phyloP scores from a whole-genome alignment of 53 echinoderm and acorn worm genomes.

The Astropecten irregularis region DNA sequence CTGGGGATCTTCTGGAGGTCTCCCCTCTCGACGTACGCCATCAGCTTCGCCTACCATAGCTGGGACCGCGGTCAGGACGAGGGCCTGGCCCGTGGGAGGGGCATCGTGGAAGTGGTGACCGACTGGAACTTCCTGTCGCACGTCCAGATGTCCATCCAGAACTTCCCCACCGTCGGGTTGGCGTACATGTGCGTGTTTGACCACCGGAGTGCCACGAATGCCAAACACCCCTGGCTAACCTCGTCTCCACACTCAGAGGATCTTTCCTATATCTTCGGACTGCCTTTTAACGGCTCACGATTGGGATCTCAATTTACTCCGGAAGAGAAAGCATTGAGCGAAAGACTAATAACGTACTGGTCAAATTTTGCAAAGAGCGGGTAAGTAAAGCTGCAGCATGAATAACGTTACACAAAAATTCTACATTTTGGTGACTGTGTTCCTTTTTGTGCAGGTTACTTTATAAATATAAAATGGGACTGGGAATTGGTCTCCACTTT shows the following conservation, averaged over 20 bases:
- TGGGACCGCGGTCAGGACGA: neutral
- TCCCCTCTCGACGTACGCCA: neutral
- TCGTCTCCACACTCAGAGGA: conserved; percentile 72
- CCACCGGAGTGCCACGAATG: conserved; percentile 7
- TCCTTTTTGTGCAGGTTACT: no score
- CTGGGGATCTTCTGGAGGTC: neutral
- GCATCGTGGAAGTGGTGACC: conserved; percentile 6
- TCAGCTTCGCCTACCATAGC: neutral
- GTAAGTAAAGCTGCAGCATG: no score
- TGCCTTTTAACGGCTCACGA: conserved; percentile 64
- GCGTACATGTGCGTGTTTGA: conserved; percentile 23
- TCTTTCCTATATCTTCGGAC: conserved; percentile 63
- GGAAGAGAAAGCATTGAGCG: conserved; percentile 68
- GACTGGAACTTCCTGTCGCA: neutral
- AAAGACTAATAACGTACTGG: conserved; percentile 86
- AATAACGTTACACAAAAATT: no score
- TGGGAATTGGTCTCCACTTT: no score
- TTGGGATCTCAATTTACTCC: conserved; percentile 47
- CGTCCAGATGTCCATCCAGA: neutral
- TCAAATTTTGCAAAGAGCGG: conserved; percentile 93
- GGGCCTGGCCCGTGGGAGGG: conserved; percentile 12
- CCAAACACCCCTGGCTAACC: conserved; percentile 26
- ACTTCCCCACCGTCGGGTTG: neutral
- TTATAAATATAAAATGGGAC: no score
- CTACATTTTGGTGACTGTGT: no score